A percentile compares a stretch with the other conserved stretches of the same genome.
phyloP scores from a whole-genome alignment of 2,113 vertebrate genomes.

The Pristiophorus japonicus region DNA sequence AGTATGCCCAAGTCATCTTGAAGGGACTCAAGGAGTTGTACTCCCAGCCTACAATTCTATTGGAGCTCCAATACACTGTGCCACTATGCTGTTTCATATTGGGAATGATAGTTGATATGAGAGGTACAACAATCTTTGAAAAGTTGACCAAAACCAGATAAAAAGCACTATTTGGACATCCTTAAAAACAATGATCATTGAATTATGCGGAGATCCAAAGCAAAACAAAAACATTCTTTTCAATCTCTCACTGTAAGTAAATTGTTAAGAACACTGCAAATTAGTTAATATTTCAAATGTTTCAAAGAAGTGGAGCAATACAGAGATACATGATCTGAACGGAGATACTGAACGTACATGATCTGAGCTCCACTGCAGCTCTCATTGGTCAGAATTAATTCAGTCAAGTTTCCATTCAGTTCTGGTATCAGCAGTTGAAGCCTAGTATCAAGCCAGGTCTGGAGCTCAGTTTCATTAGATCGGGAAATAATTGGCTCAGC shows the following conservation, averaged over 20 bases:
- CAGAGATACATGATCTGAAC: too few species aligned
- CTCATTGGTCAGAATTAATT: not conserved
- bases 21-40: not conserved
- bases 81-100: not conserved
- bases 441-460: slow-evolving; percentile 15
- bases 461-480: slow-evolving; percentile 3
- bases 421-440: slow-evolving; percentile 18
- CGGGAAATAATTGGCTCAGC: not conserved
- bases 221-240: not conserved
- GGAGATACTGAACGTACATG: not conserved
- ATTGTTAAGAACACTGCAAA: not conserved
- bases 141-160: not conserved
- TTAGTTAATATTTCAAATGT: not conserved
- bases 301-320: not conserved
- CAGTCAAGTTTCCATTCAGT: slow-evolving; percentile 4
- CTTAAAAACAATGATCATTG: not conserved
- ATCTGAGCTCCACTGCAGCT: slow-evolving; percentile 1
- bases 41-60: not conserved
- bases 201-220: not conserved
- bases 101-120: not conserved
- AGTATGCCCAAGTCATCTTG: not conserved
- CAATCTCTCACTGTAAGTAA: not conserved
- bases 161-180: not conserved
- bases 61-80: not conserved
- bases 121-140: not conserved